Evolutionary conservation across 2,113 vertebrate genomes (phyloP).

Genomic region (Psilopogon haemacephalus): DNA sequence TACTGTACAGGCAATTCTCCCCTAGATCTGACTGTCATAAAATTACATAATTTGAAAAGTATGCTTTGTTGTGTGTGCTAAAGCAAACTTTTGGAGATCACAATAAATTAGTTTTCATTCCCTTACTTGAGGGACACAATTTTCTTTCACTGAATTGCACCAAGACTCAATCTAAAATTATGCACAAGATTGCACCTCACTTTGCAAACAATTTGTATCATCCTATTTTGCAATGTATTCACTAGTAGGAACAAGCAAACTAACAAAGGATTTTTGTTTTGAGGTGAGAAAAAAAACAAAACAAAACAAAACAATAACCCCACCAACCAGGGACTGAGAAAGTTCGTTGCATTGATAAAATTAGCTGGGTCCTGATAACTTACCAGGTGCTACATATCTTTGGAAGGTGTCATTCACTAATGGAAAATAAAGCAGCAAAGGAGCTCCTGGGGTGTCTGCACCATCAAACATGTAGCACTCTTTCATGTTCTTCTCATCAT

Average conservation of each 20-base stretch:
- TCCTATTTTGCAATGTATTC: background rate
- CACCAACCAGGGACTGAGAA: background rate
- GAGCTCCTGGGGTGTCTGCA: conserved; percentile 57
- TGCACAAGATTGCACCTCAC: background rate
- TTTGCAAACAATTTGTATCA: background rate
- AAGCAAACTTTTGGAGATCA: background rate
- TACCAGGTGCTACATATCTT: conserved; percentile 77
- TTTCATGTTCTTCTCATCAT: conserved; percentile 69
- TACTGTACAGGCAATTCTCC: background rate
- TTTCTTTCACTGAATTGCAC: background rate
- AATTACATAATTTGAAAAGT: background rate
- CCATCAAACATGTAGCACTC: conserved; percentile 79
- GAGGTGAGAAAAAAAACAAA: background rate
- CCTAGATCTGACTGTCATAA: background rate
- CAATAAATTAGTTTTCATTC: background rate
- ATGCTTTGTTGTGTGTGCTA: background rate
- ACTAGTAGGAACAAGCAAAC: background rate
- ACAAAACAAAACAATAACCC: too few species aligned
- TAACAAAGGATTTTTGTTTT: background rate
- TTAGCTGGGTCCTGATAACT: background rate
- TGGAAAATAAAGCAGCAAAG: conserved; percentile 78
- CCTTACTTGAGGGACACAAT: background rate
- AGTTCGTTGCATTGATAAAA: background rate
- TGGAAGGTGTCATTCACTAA: conserved; percentile 79
- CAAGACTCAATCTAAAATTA: background rate